Conservation (phyloP, 1,140 invertebrate genomes). For the Protaetia brevitarsis region DNA sequence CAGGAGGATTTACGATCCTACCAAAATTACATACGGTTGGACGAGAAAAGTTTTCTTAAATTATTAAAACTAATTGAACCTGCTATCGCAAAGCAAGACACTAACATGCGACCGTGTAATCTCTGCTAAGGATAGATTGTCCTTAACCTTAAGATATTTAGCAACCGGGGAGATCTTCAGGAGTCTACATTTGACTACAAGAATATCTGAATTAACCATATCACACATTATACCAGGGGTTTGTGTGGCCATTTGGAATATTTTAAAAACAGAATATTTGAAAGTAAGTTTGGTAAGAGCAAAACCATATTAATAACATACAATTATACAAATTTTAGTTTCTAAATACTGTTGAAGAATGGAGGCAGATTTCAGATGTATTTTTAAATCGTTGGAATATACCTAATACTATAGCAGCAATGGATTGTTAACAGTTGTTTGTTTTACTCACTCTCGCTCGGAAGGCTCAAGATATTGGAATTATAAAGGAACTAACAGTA, state of each 20-base stretch:
- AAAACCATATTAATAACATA: not conserved
- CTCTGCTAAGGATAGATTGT: not conserved
- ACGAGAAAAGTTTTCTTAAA: not conserved
- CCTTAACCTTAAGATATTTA: not conserved
- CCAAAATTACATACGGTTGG: too few species aligned
- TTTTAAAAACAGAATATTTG: not conserved
- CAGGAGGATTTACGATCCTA: not conserved
- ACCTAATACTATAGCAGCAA: not conserved
- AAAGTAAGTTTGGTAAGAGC: not conserved
- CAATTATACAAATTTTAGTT: not conserved
- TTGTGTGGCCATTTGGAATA: not conserved
- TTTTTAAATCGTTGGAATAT: conserved; percentile 10
- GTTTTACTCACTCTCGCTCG: not conserved
- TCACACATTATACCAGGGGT: not conserved
- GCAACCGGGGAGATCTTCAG: not conserved
- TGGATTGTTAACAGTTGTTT: conserved; percentile 4
- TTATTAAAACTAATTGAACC: conserved; percentile 1
- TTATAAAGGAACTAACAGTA: conserved; percentile 29
- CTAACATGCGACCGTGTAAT: not conserved
- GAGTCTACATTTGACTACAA: not conserved
- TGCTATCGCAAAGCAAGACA: not conserved
- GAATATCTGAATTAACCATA: not conserved
- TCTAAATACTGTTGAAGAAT: not conserved
- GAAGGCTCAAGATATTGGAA: conserved; percentile 24
- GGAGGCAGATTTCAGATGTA: not conserved